Base-by-base conservation (phyloP, 35 echinoderm and acorn worm genomes). In the Holothuria glaberrima region DNA sequence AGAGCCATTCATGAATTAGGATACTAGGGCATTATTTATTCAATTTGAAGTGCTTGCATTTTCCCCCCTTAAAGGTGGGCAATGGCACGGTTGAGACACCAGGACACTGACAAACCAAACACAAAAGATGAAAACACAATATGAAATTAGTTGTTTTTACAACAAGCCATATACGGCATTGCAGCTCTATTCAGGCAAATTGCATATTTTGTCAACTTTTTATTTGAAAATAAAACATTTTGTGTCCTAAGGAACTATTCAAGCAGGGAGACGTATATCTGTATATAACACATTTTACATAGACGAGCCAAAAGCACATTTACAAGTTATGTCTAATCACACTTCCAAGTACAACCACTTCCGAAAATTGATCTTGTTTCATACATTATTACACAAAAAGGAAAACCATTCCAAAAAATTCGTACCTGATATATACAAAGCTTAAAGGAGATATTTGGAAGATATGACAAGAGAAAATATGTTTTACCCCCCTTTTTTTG, bases 161-260 rank as follows among this genome's bases (percentile, higher is more conserved):
- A 78, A 48, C 74, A 28, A 78, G 74, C 38, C 74, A 78, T 26
- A 22, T 48, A 54, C 13, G 74, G 74, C 74, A 28, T 78, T 78
- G 74, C 35, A 48, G 50, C 50, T 78, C 50, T 78, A 78, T 78
- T 78, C 33, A 24, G 74, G 38, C 74, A 78, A 75, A 78, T 78
- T 78, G 74, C 74, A 78, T 78, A 78, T 78, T 78, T 54, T 54
- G 50, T 54, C 16, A 54, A 54, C 9, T 38, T 34, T 48, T 50
- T 78, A 27, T 24, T 78, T 78, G 74, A 78, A 78, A 78, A 78
- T 78, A 78, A 78, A 78, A 78, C 74, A 78, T 78, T 78, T 78
- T 22, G 33, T 78, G 46, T 78, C 38, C 74, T 78, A 78, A 48
- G 27, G 74, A 78, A 78, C 74, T 78, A 78, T 78, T 78, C 44